Base-by-base conservation (phyloP, 1,140 invertebrate species). In the Neuroterus valhalla region DNA sequence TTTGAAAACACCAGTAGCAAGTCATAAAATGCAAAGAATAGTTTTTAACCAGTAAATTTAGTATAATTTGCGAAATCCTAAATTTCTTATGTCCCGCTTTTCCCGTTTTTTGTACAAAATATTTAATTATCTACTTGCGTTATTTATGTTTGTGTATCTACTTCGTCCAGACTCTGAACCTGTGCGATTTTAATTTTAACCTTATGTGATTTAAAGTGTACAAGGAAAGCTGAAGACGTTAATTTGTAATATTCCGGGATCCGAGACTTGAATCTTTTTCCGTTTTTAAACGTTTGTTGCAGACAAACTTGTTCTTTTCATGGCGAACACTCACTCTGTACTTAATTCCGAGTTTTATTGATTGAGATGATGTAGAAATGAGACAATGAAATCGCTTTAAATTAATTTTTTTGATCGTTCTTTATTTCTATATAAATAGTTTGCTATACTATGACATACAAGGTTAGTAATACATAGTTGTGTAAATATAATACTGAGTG, bases 401-500 rank as follows among this genome's bases (percentile, higher is more conserved):
- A 62, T 19, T 21, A 14, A 26, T 11, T 62, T 62, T 62, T 66
- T 12, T 72, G 1, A 2, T 23, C 2, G 45, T 21, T 45, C 21
- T 43, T 69, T 48, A 26, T 45, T 45, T 69, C 68, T 26, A 26
- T 26, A 15, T 26, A 26, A 62, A 26, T 14, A 62, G 3, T 17
- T n/a, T 48, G 0, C 17, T 48, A 17, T n/a, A 2, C n/a, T 17
- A 17, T 8, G 17, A 48, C 15, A 38, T 68, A 68, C 2, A 31
- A 48, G 15, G 8, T 69, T 19, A 26, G 23, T 69, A 48, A 44
- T 21, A 46, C 8, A 14, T 3, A 48, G 23, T 17, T 45, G 44
- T 2, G n/a, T 68, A 42, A 38, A 46, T 68, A 44, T 48, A 71
- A 42, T 68, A 52, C 66, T 69, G 14, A 26, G 62, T 52, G 72